Evolutionary conservation across 2,113 vertebrate species (phyloP).

Genomic region (Ranitomeya variabilis): DNA sequence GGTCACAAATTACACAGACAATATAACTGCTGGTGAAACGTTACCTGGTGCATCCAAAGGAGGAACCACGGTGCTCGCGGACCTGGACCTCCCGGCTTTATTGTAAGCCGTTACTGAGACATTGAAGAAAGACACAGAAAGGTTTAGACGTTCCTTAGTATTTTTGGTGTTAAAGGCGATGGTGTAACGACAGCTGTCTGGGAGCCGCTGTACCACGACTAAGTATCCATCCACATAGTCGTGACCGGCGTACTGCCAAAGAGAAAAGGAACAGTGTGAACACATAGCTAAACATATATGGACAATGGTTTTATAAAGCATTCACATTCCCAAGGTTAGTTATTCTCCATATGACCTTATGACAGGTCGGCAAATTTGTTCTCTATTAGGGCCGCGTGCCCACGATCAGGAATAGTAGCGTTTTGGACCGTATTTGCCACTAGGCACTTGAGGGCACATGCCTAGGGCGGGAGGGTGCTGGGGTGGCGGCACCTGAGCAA

Average conservation of each 20-base stretch:
- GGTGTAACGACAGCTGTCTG: not conserved
- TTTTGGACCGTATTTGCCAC: too few species aligned
- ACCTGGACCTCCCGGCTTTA: not conserved
- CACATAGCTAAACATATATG: not conserved
- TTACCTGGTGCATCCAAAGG: not conserved
- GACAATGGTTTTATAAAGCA: not conserved
- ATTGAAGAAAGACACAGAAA: slow-evolving; percentile 22
- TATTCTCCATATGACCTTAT: not conserved
- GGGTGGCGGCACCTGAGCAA: too few species aligned
- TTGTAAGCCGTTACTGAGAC: slow-evolving; percentile 18
- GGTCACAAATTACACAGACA: not conserved
- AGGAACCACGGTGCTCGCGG: not conserved
- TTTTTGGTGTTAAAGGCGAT: not conserved
- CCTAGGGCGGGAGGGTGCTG: too few species aligned
- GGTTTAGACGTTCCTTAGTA: not conserved
- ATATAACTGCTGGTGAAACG: not conserved
- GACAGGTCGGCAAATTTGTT: not conserved
- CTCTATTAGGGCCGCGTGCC: too few species aligned
- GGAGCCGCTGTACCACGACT: not conserved
- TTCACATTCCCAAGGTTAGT: not conserved
- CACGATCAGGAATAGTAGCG: too few species aligned
- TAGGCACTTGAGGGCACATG: too few species aligned
- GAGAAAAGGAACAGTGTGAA: not conserved
- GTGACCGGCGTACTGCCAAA: not conserved
- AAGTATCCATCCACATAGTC: not conserved